These are phyloP conservation scores for Creontiades dilutus DNA, from an alignment of 2,888 invertebrate species.

Conservation along the genomic window DNA sequence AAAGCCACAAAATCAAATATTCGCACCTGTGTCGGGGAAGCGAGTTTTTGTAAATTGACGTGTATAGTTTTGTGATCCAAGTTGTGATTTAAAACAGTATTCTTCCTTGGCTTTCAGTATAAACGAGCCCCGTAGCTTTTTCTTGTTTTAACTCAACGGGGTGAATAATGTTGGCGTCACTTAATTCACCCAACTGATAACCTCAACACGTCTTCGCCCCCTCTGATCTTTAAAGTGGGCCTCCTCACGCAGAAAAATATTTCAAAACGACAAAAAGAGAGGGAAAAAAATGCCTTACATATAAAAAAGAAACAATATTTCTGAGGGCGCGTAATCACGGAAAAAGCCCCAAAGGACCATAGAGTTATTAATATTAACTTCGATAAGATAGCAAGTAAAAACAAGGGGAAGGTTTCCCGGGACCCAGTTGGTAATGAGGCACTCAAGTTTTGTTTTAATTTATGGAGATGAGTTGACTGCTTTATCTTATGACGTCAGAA, in stretches of 20 bases:
- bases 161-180: slow-evolving; percentile 7
- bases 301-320: slow-evolving; percentile 65
- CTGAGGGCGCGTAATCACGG: slow-evolving; percentile 60
- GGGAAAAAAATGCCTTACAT: background rate
- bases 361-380: slow-evolving; percentile 70
- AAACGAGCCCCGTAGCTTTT: too few relatives aligned
- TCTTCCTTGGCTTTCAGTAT: too few relatives aligned
- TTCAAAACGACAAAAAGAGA: background rate
- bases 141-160: background rate
- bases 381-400: slow-evolving; percentile 71
- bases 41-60: too few relatives aligned
- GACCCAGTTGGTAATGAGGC: slow-evolving; percentile 67
- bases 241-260: background rate
- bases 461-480: slow-evolving; percentile 73
- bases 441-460: slow-evolving; percentile 73
- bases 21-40: too few relatives aligned
- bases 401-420: slow-evolving; percentile 46
- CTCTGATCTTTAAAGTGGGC: slow-evolving; percentile 5
- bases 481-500: slow-evolving; percentile 72
- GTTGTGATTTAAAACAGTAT: too few relatives aligned
- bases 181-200: slow-evolving; percentile 17
- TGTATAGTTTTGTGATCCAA: too few relatives aligned
- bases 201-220: slow-evolving; percentile 33
- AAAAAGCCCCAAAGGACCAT: slow-evolving; percentile 66
- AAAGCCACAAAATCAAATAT: too few relatives aligned